These are phyloP conservation scores for Agrenia bidenticulata DNA, from an alignment of 2,888 invertebrate species.

Conservation along the genomic window DNA sequence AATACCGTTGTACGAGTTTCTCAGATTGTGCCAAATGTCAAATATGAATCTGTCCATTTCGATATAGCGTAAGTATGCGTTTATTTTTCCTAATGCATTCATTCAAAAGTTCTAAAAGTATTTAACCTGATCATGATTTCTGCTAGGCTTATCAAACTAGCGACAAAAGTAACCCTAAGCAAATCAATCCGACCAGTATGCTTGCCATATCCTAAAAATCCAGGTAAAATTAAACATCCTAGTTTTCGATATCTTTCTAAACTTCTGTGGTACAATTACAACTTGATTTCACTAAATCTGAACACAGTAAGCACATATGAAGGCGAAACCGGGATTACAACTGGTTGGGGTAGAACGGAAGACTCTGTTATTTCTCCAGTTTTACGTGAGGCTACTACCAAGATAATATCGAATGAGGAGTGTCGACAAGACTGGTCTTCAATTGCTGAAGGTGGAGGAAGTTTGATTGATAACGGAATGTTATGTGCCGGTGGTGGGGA, in stretches of 20 bases:
- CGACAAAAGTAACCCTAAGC: constrained; percentile 34
- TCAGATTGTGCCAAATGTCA: constrained; percentile 43
- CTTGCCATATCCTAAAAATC: constrained; percentile 33
- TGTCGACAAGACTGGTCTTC: constrained; percentile 37
- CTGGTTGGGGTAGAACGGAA: constrained; percentile 51
- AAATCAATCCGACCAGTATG: constrained; percentile 44
- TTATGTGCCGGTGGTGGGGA: constrained; percentile 45
- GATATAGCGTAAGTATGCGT: constrained; percentile 36
- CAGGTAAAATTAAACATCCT: too few species aligned
- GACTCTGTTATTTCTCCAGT: constrained; percentile 47
- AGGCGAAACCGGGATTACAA: constrained; percentile 34
- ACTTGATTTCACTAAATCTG: too few species aligned
- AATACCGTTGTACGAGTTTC: constrained; percentile 38
- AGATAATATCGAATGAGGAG: constrained; percentile 33
- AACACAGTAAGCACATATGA: constrained; percentile 35
- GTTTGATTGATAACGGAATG: constrained; percentile 39
- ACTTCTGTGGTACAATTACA: too few species aligned
- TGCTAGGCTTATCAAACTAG: constrained; percentile 37
- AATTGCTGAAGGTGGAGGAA: constrained; percentile 33
- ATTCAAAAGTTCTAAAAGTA: neutral
- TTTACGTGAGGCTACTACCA: constrained; percentile 36
- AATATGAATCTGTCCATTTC: constrained; percentile 29
- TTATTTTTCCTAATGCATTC: constrained; percentile 1
- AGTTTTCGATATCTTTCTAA: too few species aligned
- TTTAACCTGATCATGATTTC: too few species aligned